Conservation (phyloP, 2,113 vertebrate genomes). For the Lampris megalopsis region DNA sequence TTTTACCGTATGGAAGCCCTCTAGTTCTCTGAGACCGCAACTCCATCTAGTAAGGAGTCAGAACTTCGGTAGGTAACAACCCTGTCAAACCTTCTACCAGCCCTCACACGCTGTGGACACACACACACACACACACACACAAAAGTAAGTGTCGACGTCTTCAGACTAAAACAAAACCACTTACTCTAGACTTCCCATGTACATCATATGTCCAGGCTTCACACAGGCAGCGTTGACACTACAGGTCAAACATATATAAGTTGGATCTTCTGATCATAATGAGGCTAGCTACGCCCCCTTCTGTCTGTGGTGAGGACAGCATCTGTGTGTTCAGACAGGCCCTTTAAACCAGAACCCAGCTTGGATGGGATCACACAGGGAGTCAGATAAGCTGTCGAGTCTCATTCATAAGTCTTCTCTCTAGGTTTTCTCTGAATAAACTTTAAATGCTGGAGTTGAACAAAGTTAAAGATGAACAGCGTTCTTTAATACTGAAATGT, state of each 20-base stretch:
- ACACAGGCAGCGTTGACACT: neutral
- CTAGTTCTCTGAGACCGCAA: constrained; percentile 85
- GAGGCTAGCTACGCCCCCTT: neutral
- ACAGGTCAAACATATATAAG: neutral
- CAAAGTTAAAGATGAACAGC: too few species aligned
- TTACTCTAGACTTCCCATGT: too few species aligned
- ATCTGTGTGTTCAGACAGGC: neutral
- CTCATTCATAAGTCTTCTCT: too few species aligned
- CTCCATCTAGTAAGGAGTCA: constrained; percentile 91
- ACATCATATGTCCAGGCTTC: neutral
- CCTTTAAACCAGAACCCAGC: too few species aligned
- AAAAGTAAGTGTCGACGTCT: neutral
- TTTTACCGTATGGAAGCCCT: constrained; percentile 86
- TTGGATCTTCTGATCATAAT: neutral
- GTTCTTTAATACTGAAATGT: too few species aligned
- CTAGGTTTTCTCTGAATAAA: too few species aligned
- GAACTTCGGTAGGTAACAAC: constrained; percentile 80
- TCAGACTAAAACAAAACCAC: neutral
- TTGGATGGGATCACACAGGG: too few species aligned
- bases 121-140: constrained; percentile 22
- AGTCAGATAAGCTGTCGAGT: too few species aligned
- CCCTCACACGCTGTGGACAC: constrained; percentile 87
- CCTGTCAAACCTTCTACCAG: constrained; percentile 80
- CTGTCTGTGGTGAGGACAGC: neutral
- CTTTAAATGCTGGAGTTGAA: too few species aligned